Evolutionary conservation across 2,113 vertebrate genomes (phyloP).

Genomic region (Thunnus thynnus): DNA sequence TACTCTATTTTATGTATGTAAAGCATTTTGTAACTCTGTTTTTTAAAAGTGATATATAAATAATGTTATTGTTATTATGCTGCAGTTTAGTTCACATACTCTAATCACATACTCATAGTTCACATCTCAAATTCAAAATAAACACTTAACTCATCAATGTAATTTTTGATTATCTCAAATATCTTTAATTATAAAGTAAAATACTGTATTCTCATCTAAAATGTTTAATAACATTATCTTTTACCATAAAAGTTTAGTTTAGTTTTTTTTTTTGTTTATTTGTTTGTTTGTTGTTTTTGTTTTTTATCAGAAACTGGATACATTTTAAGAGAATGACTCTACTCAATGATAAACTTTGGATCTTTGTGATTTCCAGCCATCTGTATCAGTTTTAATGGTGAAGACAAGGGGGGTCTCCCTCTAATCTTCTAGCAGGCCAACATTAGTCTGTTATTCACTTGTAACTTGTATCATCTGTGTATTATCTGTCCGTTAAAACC

Average conservation of each 20-base stretch:
- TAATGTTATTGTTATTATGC: too few relatives aligned
- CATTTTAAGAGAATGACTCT: background rate
- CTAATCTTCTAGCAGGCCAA: conserved; percentile 23
- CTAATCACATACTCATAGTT: too few relatives aligned
- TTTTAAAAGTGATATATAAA: too few relatives aligned
- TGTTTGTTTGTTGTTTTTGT: background rate
- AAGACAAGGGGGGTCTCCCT: background rate
- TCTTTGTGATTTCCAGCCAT: background rate
- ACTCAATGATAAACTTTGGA: background rate
- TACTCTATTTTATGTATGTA: too few relatives aligned
- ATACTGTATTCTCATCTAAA: background rate
- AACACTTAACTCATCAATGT: too few relatives aligned
- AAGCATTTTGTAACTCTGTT: too few relatives aligned
- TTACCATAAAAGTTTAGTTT: too few relatives aligned
- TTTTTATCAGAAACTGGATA: background rate
- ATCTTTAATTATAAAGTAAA: background rate
- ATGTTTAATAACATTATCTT: background rate
- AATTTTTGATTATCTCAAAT: too few relatives aligned
- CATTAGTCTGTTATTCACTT: conserved; percentile 57
- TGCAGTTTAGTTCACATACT: too few relatives aligned
- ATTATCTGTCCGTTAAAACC: conserved; percentile 74
- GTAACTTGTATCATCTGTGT: conserved; percentile 67
- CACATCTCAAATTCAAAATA: too few relatives aligned
- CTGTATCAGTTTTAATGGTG: background rate
- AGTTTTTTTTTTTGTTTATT: too few relatives aligned